Conservation (phyloP, 2,888 invertebrate species). For the Galerucella calmariensis region DNA sequence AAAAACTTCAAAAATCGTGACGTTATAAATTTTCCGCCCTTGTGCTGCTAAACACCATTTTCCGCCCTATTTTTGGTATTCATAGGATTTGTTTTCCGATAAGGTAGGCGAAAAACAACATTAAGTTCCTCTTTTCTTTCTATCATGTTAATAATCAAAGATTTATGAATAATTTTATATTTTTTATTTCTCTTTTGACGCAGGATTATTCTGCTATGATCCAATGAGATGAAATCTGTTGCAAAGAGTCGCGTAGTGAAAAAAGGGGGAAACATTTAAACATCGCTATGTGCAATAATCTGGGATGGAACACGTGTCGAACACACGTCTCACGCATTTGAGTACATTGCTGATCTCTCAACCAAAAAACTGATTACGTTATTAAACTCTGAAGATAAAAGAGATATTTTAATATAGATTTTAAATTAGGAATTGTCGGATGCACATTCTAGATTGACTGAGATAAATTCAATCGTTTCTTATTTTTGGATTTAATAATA, state of each 20-base stretch:
- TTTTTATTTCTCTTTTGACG: not conserved
- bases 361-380: slow-evolving; percentile 58
- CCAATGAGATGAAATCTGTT: slow-evolving; percentile 10
- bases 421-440: slow-evolving; percentile 23
- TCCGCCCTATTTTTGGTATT: no score
- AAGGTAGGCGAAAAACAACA: no score
- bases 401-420: slow-evolving; percentile 44
- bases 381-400: slow-evolving; percentile 51
- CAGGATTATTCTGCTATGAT: not conserved
- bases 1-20: no score
- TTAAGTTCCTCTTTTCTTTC: no score
- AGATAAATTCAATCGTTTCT: not conserved
- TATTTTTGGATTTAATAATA: not conserved
- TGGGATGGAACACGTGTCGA: slow-evolving; percentile 53
- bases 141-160: not conserved
- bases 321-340: slow-evolving; percentile 52
- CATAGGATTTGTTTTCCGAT: no score
- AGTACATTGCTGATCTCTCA: slow-evolving; percentile 51
- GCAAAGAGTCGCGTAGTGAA: slow-evolving; percentile 6
- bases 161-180: not conserved
- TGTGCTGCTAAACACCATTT: no score
- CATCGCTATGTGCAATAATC: slow-evolving; percentile 60
- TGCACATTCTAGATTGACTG: slow-evolving; percentile 4
- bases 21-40: no score
- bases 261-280: slow-evolving; percentile 42